Percentiles rank a stretch among this genome's conserved stretches.
These are phyloP conservation scores for Rousettus madagascariensis DNA, from an alignment of 2,797 vertebrate species.

Conservation along the genomic window DNA sequence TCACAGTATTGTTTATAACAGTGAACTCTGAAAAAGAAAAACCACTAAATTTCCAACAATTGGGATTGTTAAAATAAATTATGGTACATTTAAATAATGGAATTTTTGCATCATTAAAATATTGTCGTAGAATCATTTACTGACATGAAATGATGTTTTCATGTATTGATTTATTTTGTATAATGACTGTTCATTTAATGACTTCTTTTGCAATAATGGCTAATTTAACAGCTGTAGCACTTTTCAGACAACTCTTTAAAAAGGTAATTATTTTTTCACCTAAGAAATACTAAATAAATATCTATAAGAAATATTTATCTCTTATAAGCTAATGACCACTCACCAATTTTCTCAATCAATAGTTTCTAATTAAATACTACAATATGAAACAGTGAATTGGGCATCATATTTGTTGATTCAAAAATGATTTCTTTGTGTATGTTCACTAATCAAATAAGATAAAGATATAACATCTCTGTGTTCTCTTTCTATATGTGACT, in stretches of 20 bases:
- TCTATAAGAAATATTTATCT: not conserved
- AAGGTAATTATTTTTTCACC: not conserved
- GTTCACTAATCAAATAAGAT: not conserved
- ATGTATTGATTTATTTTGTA: not conserved
- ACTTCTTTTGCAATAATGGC: not conserved
- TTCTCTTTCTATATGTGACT: not conserved
- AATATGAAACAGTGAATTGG: not conserved
- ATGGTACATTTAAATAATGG: not conserved
- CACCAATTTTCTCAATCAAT: not conserved
- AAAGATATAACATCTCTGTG: not conserved
- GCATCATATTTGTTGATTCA: not conserved
- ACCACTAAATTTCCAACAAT: not conserved
- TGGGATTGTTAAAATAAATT: conserved; percentile 17
- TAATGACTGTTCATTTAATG: not conserved
- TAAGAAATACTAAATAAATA: not conserved
- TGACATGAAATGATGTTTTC: not conserved
- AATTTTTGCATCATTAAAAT: conserved; percentile 31
- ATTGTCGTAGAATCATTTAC: not conserved
- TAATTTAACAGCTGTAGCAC: not conserved
- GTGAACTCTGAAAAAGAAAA: not conserved
- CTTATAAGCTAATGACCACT: not conserved
- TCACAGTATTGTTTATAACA: not conserved
- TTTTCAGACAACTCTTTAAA: conserved; percentile 6
- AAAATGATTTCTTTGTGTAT: not conserved
- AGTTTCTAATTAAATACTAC: not conserved